These are phyloP conservation scores for Elaphurus davidianus DNA, from an alignment of 2,113 vertebrate genomes.

Conservation along the genomic window DNA sequence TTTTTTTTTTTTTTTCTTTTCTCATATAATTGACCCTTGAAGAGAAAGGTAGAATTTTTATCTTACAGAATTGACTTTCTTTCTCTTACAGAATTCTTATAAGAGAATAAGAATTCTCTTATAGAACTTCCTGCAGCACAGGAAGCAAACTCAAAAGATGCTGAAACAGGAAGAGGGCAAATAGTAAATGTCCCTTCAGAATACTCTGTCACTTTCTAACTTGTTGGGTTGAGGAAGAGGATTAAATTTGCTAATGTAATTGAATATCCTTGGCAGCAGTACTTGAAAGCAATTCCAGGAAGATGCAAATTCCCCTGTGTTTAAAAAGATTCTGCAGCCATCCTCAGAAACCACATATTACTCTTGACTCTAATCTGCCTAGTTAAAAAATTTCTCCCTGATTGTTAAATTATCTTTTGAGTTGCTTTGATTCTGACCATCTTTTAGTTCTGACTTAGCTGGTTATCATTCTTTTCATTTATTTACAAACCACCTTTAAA, in stretches of 20 bases:
- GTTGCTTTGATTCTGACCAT: not conserved
- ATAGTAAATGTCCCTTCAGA: not conserved
- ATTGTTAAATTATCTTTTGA: not conserved
- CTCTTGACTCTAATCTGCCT: not conserved
- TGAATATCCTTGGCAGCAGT: not conserved
- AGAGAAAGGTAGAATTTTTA: not conserved
- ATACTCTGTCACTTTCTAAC: not conserved
- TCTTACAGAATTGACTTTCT: not conserved
- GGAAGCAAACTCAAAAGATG: not conserved
- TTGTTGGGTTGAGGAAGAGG: not conserved
- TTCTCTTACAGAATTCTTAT: not conserved
- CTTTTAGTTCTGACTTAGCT: not conserved
- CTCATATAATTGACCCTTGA: not conserved
- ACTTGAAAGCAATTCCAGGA: conserved; percentile 5
- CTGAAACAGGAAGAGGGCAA: not conserved
- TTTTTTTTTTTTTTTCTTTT: not conserved
- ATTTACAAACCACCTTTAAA: not conserved
- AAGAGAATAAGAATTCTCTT: not conserved
- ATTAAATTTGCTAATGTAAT: conserved; percentile 48
- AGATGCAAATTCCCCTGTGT: conserved; percentile 13
- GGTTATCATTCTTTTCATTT: not conserved
- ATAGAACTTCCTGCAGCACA: not conserved
- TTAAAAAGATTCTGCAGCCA: not conserved
- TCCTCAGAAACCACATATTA: not conserved
- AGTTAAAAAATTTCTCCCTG: not conserved